A percentile compares a stretch with the other conserved stretches of the same genome.
These are phyloP conservation scores for Adoxophyes honmai DNA, from an alignment of 1,140 invertebrate species.

Conservation along the genomic window DNA sequence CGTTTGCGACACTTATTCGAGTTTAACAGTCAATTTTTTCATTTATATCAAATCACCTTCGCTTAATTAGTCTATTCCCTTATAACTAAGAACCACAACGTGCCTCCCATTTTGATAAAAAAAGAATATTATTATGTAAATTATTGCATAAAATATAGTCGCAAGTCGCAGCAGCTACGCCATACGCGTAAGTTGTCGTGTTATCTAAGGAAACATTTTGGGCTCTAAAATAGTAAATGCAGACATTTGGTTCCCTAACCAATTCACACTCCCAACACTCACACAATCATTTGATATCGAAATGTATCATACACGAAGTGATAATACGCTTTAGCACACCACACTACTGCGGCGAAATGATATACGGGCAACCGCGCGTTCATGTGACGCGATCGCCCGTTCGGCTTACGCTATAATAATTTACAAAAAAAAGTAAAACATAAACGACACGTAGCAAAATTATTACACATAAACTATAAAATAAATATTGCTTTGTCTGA, in stretches of 20 bases:
- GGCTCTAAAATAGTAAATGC: conserved; percentile 36
- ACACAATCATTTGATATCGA: not conserved
- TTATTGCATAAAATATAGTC: no score
- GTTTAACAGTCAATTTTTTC: no score
- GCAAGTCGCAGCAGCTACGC: no score
- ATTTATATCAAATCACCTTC: no score
- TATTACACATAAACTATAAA: not conserved
- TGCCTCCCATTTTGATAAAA: no score
- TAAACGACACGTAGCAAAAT: conserved; percentile 8
- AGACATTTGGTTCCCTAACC: conserved; percentile 29
- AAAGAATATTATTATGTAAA: no score
- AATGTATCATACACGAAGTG: not conserved
- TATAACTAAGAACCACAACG: no score
- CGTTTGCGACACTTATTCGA: not conserved
- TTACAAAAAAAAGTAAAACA: not conserved
- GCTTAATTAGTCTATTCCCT: no score
- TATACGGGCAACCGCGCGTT: no score
- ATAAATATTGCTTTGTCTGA: conserved; percentile 9
- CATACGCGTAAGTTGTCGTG: no score
- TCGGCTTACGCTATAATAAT: not conserved
- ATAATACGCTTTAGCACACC: not conserved
- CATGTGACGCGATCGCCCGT: no score
- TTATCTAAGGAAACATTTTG: conserved; percentile 20
- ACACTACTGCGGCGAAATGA: no score
- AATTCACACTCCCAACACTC: not conserved